Evolutionary conservation across 2,113 vertebrate genomes (phyloP).

Genomic region (Larimichthys crocea): DNA sequence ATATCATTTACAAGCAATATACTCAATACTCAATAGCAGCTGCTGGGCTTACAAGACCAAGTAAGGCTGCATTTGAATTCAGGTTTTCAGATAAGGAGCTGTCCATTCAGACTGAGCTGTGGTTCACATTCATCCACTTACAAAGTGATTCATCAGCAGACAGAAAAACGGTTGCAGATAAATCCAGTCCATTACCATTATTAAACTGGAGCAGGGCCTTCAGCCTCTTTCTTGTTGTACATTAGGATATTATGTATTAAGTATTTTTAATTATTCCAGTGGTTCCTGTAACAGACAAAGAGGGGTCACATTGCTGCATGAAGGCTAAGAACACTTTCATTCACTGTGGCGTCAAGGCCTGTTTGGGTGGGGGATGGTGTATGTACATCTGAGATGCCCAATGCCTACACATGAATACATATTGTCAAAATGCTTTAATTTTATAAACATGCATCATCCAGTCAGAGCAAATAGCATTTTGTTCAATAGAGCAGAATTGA

Average conservation of each 20-base stretch:
- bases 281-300: conserved; percentile 35
- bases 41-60: neutral
- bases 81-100: neutral
- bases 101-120: conserved; percentile 20
- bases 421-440: neutral
- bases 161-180: conserved; percentile 39
- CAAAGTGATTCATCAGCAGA: conserved; percentile 49
- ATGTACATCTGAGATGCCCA: neutral
- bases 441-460: neutral
- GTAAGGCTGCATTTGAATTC: neutral
- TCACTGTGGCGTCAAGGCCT: conserved; percentile 32
- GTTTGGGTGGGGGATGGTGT: conserved; percentile 41
- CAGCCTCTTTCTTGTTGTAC: conserved; percentile 21
- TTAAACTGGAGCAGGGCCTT: conserved; percentile 47
- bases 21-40: neutral
- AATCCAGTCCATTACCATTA: conserved; percentile 67
- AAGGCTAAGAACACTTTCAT: conserved; percentile 31
- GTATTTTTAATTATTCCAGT: conserved; percentile 7
- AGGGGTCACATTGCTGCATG: conserved; percentile 32
- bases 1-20: neutral
- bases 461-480: neutral
- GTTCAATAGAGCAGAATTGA: neutral
- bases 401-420: neutral
- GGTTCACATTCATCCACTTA: conserved; percentile 26
- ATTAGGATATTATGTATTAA: conserved; percentile 29